A percentile compares a stretch with the other conserved stretches of the same genome.
These are phyloP conservation scores for Sapajus apella DNA, from an alignment of 2,113 vertebrate species.

Conservation along the genomic window DNA sequence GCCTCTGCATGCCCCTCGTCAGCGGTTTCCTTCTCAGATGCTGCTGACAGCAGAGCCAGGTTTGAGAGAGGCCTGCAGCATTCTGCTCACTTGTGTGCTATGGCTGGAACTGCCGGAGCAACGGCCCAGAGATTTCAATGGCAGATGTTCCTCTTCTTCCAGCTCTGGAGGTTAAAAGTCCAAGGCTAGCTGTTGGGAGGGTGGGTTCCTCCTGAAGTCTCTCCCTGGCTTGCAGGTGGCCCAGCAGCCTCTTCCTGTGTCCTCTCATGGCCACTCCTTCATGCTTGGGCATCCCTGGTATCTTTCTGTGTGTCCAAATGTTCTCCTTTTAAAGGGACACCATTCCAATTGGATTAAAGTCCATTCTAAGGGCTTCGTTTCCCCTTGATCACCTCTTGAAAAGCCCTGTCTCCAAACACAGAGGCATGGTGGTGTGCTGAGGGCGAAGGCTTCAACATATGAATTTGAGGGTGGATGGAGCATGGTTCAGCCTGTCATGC, in stretches of 20 bases:
- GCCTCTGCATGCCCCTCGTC: neutral
- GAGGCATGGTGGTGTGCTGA: accelerated
- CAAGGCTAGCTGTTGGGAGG: accelerated
- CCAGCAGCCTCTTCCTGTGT: neutral
- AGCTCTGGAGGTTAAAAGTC: neutral
- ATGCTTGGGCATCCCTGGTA: accelerated
- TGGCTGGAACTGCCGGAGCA: accelerated
- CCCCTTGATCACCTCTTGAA: too few species aligned
- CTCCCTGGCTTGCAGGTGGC: accelerated
- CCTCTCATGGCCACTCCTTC: accelerated
- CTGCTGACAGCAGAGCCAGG: neutral
- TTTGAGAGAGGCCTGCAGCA: neutral
- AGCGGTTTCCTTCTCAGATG: neutral
- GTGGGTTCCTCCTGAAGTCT: accelerated
- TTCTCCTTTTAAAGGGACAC: neutral
- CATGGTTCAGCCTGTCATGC: accelerated
- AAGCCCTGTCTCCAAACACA: accelerated
- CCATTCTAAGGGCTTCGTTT: neutral
- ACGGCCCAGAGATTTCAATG: accelerated
- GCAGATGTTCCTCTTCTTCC: accelerated
- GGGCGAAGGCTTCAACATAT: accelerated
- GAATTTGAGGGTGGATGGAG: neutral
- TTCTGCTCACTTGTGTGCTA: accelerated
- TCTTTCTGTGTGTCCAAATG: accelerated
- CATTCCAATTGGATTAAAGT: too few species aligned